These are phyloP conservation scores for Campoletis sonorensis DNA, from an alignment of 1,140 invertebrate species.

Conservation along the genomic window DNA sequence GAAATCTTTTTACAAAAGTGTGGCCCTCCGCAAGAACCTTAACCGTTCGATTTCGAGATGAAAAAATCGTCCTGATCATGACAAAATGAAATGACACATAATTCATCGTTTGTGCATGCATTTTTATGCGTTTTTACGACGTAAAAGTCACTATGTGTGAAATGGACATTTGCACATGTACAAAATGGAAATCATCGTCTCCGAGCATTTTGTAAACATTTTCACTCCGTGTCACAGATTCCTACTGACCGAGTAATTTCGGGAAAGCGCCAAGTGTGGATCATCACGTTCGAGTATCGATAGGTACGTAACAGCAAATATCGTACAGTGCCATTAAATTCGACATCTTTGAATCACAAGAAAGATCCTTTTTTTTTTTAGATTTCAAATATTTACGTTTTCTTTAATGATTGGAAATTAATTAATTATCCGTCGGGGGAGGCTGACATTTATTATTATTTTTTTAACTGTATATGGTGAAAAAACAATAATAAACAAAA, in stretches of 20 bases:
- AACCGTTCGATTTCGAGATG: too few species aligned
- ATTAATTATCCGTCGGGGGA: background rate
- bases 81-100: too few species aligned
- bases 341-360: too few species aligned
- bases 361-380: too few species aligned
- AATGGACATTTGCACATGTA: background rate
- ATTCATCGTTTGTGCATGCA: too few species aligned
- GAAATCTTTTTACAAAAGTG: too few species aligned
- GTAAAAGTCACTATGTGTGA: background rate
- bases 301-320: background rate
- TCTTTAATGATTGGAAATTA: too few species aligned
- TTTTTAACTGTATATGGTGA: background rate
- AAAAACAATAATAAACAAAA: background rate
- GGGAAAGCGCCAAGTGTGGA: constrained; percentile 38
- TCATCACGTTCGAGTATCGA: background rate
- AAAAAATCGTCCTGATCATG: too few species aligned
- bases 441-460: too few species aligned
- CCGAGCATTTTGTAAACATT: constrained; percentile 54
- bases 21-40: too few species aligned
- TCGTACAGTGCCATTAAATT: too few species aligned
- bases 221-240: constrained; percentile 71
- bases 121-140: background rate
- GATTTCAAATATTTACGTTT: too few species aligned
- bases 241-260: constrained; percentile 70
- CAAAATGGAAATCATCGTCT: background rate